These are phyloP conservation scores for Catharus minimus DNA, from an alignment of 2,113 vertebrate genomes.

Conservation along the genomic window DNA sequence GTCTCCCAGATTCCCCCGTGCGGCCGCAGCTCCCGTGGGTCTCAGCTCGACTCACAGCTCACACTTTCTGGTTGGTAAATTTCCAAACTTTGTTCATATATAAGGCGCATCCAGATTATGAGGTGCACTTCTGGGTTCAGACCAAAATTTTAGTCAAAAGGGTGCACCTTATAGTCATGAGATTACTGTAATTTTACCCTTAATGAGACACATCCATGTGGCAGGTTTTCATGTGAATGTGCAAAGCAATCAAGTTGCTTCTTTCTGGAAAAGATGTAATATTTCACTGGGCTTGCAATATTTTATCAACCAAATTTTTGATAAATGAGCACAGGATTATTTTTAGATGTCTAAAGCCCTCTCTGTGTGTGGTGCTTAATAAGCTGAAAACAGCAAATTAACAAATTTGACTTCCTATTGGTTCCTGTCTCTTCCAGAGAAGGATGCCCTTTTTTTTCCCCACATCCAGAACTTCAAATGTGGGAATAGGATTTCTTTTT, in stretches of 20 bases:
- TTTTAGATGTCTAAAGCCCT: not conserved
- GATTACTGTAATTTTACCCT: not conserved
- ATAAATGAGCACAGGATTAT: not conserved
- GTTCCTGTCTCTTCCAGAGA: not conserved
- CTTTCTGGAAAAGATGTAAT: not conserved
- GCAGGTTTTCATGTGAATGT: not conserved
- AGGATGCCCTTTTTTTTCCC: not conserved
- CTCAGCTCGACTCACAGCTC: no score
- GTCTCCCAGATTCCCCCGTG: no score
- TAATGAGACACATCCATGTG: not conserved
- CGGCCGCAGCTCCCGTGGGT: no score
- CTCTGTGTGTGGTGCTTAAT: accelerated
- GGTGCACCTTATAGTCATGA: no score
- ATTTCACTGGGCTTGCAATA: not conserved
- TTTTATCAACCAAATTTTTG: not conserved
- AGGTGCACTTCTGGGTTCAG: no score
- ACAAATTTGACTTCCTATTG: not conserved
- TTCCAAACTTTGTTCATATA: no score
- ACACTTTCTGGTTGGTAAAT: no score
- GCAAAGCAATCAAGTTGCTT: not conserved
- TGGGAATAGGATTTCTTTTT: not conserved
- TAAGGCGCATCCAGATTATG: no score
- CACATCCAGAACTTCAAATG: not conserved
- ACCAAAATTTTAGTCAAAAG: no score
- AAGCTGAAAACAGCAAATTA: not conserved